Percentiles rank a stretch among this genome's conserved stretches.
Conservation (phyloP, 35 echinoderm and acorn worm genomes). For the Ophiothrix spiculata region DNA sequence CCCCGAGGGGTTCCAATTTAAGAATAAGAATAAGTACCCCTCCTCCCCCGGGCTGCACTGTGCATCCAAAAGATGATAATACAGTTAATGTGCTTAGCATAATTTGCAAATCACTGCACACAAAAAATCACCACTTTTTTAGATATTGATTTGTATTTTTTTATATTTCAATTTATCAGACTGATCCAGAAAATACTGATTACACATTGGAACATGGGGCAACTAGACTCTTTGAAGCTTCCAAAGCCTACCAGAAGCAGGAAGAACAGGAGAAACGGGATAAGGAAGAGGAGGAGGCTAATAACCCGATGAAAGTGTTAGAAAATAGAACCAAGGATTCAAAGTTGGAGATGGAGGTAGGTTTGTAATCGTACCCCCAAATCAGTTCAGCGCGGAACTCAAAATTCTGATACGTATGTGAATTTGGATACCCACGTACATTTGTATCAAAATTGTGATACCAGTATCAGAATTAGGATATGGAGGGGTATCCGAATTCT, state of each 20-base stretch:
- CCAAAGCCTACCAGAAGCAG: constrained; percentile 69
- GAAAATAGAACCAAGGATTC: constrained; percentile 93
- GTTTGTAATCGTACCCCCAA: no score
- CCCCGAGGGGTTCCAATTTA: no score
- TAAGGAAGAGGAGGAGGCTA: constrained; percentile 78
- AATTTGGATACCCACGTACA: no score
- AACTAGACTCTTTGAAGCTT: constrained; percentile 88
- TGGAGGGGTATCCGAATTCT: no score
- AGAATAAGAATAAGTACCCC: no score
- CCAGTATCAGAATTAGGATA: no score
- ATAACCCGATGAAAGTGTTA: constrained; percentile 97
- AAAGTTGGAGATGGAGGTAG: constrained; percentile 60
- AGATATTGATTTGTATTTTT: not conserved
- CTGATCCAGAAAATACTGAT: constrained; percentile 89
- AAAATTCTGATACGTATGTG: no score
- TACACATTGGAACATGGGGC: constrained; percentile 88
- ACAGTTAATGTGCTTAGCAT: no score
- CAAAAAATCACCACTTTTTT: not conserved
- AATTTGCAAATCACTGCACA: no score
- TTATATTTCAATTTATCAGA: constrained; percentile 37
- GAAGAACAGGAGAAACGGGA: constrained; percentile 64
- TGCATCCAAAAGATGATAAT: no score
- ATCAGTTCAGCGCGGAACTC: not conserved
- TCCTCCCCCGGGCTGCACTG: no score
- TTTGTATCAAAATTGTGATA: no score